Evolutionary conservation across 2,888 invertebrate genomes (phyloP), one percentile per base, ranked within the genome.

Genomic region (Hedychridium roseum): DNA sequence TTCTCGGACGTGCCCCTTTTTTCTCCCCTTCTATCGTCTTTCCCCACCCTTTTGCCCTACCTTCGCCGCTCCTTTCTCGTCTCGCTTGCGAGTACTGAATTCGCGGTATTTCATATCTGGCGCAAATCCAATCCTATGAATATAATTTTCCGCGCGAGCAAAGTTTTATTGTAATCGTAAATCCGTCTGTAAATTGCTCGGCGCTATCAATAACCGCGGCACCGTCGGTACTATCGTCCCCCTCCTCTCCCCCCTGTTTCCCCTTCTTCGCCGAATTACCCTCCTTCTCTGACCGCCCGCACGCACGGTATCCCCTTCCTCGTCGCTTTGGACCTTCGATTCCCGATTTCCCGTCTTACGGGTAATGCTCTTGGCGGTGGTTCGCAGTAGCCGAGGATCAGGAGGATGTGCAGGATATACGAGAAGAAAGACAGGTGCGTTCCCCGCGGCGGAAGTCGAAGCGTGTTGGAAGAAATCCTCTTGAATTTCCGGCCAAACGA

Each of bases 121-220:
- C 75, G 65, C 64, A 70, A 76, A 75, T 76, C 73, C 75, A 75
- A 76, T 75, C 70, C 71, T 67, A 76, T 76, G 75, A 75, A 75
- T 75, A 75, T 73, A 72, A 76, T 76, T 76, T 76, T 74, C 73
- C 73, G 66, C 73, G 62, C 70, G 69, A 70, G 73, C 66, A 70
- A 73, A 73, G 73, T 76, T 76, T 76, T 74, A 76, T 76, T 74
- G 74, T 74, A 71, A 71, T 74, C 74, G 73, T 76, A 76, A 76
- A 76, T 74, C 74, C 70, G 69, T 72, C 72, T 70, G 74, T 72
- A 74, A 75, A 75, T 75, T 74, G 71, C 60, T 53, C 63, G 54
- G 45, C 63, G 64, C 73, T 75, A 74, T 73, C 75, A 73, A 74
- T 75, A 74, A 75, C 71, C 60, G 62, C 59, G 55, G 30, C 48